A percentile compares a stretch with the other conserved stretches of the same genome.
phyloP scores from a whole-genome alignment of 2,797 vertebrate species.

The Sebastes cheni region DNA sequence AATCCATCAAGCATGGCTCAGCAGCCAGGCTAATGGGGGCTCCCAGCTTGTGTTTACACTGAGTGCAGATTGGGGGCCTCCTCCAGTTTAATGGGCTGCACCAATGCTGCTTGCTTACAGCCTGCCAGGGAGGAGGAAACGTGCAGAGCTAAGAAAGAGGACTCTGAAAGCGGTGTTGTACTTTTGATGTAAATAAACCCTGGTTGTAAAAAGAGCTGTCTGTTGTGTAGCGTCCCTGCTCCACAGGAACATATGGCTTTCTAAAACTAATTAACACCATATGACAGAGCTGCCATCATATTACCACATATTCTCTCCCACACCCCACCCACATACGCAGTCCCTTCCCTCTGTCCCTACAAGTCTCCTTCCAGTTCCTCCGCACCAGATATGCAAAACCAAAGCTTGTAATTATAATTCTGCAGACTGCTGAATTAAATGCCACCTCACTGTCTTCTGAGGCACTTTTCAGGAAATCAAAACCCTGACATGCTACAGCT shows the following conservation, averaged over 20 bases:
- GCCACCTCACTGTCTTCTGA: slow-evolving; percentile 6
- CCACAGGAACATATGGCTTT: slow-evolving; percentile 55
- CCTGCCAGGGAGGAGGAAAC: background rate
- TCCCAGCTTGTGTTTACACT: slow-evolving; percentile 69
- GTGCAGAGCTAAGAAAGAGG: background rate
- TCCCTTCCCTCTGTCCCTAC: background rate
- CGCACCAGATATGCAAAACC: slow-evolving; percentile 9
- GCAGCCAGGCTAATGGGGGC: slow-evolving; percentile 58
- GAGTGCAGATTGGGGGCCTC: slow-evolving; percentile 45
- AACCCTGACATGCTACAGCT: background rate
- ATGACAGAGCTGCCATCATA: slow-evolving; percentile 52
- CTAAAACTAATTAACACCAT: slow-evolving; percentile 67
- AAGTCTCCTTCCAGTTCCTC: background rate
- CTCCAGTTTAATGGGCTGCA: slow-evolving; percentile 64
- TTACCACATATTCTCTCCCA: slow-evolving; percentile 28
- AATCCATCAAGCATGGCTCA: slow-evolving; percentile 57
- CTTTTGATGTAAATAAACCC: slow-evolving; percentile 28
- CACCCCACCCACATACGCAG: slow-evolving; percentile 21
- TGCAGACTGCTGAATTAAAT: slow-evolving; percentile 8
- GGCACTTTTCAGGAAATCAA: background rate
- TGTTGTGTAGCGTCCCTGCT: slow-evolving; percentile 11
- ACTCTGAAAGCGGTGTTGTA: background rate
- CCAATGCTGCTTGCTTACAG: slow-evolving; percentile 37
- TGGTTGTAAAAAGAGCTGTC: slow-evolving; percentile 16
- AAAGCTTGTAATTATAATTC: slow-evolving; percentile 20